Conservation (phyloP, 2,888 invertebrate species). For the Orthosia gothica region DNA sequence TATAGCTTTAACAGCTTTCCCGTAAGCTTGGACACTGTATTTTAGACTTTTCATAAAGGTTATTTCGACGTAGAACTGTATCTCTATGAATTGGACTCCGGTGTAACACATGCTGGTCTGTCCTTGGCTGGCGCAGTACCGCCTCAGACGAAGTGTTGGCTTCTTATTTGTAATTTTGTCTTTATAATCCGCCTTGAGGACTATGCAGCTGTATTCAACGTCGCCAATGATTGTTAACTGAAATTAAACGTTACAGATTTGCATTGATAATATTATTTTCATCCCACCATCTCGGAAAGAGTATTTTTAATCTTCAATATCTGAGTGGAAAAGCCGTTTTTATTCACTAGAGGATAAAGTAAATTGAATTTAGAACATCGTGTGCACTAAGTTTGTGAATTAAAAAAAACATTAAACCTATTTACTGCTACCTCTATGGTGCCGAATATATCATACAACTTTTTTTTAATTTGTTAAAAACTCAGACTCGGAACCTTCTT, state of each 20-base stretch:
- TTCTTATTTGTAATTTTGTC: neutral
- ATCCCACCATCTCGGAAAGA: too few species aligned
- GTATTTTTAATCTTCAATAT: too few species aligned
- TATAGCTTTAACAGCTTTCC: slow-evolving; percentile 59
- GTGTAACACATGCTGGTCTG: slow-evolving; percentile 61
- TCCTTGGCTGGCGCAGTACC: neutral
- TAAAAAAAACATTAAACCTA: too few species aligned
- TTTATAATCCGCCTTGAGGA: slow-evolving; percentile 53
- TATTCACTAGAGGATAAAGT: too few species aligned
- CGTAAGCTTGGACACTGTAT: slow-evolving; percentile 39
- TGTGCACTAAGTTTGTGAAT: too few species aligned
- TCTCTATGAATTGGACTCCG: slow-evolving; percentile 66
- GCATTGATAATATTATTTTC: too few species aligned
- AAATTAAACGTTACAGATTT: neutral
- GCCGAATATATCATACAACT: too few species aligned
- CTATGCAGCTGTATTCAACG: slow-evolving; percentile 76
- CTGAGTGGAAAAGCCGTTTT: too few species aligned
- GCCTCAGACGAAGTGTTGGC: slow-evolving; percentile 27
- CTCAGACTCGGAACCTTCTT: too few species aligned
- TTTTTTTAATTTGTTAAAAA: too few species aligned
- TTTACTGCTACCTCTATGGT: too few species aligned
- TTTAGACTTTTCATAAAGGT: slow-evolving; percentile 27
- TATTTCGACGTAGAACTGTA: slow-evolving; percentile 74
- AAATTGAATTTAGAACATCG: too few species aligned
- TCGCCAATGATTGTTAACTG: slow-evolving; percentile 55